Conservation (phyloP, 2,113 vertebrate species). For the Salminus brasiliensis region DNA sequence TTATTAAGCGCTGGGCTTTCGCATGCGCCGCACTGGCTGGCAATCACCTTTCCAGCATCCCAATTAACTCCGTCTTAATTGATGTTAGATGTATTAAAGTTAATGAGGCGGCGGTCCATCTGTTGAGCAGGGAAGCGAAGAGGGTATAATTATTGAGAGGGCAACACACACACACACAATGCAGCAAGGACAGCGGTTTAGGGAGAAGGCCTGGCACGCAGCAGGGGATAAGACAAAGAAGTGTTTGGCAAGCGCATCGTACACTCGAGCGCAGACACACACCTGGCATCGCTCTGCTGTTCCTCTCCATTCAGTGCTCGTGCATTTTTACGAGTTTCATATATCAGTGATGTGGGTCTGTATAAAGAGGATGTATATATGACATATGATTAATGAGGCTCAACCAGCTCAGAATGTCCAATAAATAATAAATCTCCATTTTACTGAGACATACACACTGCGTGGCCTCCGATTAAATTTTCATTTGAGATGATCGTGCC, state of each 20-base stretch:
- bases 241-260: slow-evolving; percentile 18
- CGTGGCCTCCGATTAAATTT: slow-evolving; percentile 64
- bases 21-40: slow-evolving; percentile 58
- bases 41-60: slow-evolving; percentile 72
- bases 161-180: slow-evolving; percentile 47
- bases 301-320: slow-evolving; percentile 58
- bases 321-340: slow-evolving; percentile 69
- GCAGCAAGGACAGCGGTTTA: slow-evolving; percentile 57
- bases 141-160: slow-evolving; percentile 58
- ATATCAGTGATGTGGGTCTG: slow-evolving; percentile 70
- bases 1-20: slow-evolving; percentile 60
- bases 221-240: slow-evolving; percentile 49
- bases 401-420: slow-evolving; percentile 60
- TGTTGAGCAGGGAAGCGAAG: slow-evolving; percentile 68
- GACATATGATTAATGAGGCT: slow-evolving; percentile 67
- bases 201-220: not conserved
- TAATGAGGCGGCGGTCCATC: slow-evolving; percentile 77
- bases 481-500: slow-evolving; percentile 63
- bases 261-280: slow-evolving; percentile 4
- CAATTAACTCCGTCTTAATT: slow-evolving; percentile 76
- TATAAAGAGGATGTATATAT: slow-evolving; percentile 65
- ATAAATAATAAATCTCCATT: slow-evolving; percentile 70
- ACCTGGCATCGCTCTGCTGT: slow-evolving; percentile 32
- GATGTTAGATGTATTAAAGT: slow-evolving; percentile 76
- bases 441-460: slow-evolving; percentile 66